phyloP scores from a whole-genome alignment of 1,140 invertebrate genomes.

The Papilio polyxenes region DNA sequence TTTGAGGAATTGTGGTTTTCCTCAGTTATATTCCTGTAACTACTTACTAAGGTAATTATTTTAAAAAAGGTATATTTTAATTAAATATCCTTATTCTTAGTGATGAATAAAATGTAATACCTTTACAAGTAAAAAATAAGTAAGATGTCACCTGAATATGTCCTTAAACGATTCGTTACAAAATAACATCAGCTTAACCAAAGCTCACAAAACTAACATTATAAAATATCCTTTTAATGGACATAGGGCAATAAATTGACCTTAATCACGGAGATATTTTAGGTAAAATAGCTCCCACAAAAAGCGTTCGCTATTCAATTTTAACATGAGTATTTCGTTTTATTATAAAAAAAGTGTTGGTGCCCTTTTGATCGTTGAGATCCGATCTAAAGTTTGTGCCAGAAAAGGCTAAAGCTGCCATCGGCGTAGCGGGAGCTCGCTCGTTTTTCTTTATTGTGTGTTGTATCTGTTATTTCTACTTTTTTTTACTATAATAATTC shows the following conservation, averaged over 20 bases:
- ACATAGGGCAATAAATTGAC: constrained; percentile 67
- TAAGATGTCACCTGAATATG: neutral
- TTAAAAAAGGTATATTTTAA: no score
- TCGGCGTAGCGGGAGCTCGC: constrained; percentile 66
- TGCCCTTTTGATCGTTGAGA: constrained; percentile 59
- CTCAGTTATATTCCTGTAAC: no score
- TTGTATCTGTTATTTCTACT: constrained; percentile 44
- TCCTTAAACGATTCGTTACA: constrained; percentile 53
- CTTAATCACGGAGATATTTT: constrained; percentile 76
- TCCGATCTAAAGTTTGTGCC: constrained; percentile 76
- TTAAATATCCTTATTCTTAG: no score
- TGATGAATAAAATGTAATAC: neutral
- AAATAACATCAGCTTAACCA: constrained; percentile 54
- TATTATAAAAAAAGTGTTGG: constrained; percentile 52
- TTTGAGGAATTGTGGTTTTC: no score
- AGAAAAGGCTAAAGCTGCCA: constrained; percentile 70
- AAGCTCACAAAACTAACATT: constrained; percentile 66
- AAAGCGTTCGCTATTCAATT: constrained; percentile 69
- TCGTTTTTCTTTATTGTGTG: constrained; percentile 58
- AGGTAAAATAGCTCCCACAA: constrained; percentile 56
- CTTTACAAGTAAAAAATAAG: neutral
- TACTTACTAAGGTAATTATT: no score
- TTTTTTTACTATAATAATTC: constrained; percentile 67
- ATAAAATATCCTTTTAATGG: constrained; percentile 75
- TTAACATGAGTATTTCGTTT: constrained; percentile 66